Evolutionary conservation across 2,113 vertebrate species (phyloP).

Genomic region (Dermatemys mawii): DNA sequence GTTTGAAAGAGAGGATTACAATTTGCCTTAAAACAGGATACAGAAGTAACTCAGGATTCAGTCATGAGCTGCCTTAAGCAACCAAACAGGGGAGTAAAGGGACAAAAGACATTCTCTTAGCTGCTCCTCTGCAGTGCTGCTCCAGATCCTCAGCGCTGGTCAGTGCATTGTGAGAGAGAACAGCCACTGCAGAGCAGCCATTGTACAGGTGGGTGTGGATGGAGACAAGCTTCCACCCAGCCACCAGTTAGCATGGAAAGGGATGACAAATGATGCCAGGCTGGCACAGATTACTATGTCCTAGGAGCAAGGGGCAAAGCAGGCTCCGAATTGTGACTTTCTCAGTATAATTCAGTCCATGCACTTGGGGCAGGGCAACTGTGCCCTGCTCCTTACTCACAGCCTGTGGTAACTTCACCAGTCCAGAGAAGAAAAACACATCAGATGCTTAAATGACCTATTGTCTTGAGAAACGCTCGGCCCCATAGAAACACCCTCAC

Average conservation of each 20-base stretch:
- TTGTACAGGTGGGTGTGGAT: accelerated
- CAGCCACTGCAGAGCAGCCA: neutral
- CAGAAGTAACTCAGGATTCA: neutral
- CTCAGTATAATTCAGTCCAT: accelerated
- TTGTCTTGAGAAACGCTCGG: neutral
- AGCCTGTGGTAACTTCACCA: accelerated
- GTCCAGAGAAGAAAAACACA: neutral
- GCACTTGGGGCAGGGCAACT: neutral
- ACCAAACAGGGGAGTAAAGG: neutral
- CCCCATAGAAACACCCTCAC: neutral
- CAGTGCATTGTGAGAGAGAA: neutral
- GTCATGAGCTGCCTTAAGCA: neutral
- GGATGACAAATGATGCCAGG: neutral
- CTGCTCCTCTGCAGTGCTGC: neutral
- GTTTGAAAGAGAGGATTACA: neutral
- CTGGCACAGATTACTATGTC: neutral
- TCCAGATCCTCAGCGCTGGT: neutral
- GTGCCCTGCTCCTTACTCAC: neutral
- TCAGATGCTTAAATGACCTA: neutral
- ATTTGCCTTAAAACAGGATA: neutral
- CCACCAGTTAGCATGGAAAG: neutral
- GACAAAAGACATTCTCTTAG: neutral
- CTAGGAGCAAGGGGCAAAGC: neutral
- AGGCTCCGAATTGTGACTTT: accelerated
- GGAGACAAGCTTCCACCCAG: neutral